Base-by-base conservation (phyloP, 2,797 vertebrate genomes). In the Huso huso region DNA sequence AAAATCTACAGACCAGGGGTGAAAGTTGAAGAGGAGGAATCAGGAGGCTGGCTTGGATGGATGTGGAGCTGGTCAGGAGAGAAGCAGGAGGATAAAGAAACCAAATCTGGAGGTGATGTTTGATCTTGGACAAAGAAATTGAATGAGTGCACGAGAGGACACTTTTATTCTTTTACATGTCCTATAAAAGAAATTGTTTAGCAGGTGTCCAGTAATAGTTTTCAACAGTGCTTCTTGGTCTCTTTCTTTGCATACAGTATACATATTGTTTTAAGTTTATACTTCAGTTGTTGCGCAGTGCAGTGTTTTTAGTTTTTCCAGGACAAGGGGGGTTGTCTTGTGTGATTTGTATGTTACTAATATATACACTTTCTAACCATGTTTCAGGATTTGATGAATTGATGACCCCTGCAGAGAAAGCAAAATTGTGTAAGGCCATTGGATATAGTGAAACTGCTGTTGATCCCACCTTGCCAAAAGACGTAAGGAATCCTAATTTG, bases 341-440 rank as follows among this genome's bases (percentile, higher is more conserved):
- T 37, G 37, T 37, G 18, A 18, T 18, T 18, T 18, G 18, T 18
- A 18, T 18, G 37, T 37, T 37, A 37, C 37, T 37, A 37, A 37
- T 5, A 37, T 37, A 37, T 4, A 4, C 37, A 37, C 4, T 37
- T 37, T 37, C 0, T 37, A 37, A 37, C 37, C 49, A 3, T 70
- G 2, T 67, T 7, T 69, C 76, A 95, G 95, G 89, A 72, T 92
- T 99, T 82, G 93, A 92, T 81, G 88, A 87, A 68, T 77, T 98
- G 65, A 91, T 99, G 87, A 95, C 94, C 1, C 12, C 81, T 48
- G 90, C 89, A 72, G 97, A 99, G 79, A 99, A 99, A 81, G 60
- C 82, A 75, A 95, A 91, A 83, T 91, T 99, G 70, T 96, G 96
- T 89, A 92, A 93, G 83, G 95, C 97, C 80, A 99, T 99, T 73